phyloP scores from a whole-genome alignment of 2,113 vertebrate genomes.

The Rhinichthys klamathensis region DNA sequence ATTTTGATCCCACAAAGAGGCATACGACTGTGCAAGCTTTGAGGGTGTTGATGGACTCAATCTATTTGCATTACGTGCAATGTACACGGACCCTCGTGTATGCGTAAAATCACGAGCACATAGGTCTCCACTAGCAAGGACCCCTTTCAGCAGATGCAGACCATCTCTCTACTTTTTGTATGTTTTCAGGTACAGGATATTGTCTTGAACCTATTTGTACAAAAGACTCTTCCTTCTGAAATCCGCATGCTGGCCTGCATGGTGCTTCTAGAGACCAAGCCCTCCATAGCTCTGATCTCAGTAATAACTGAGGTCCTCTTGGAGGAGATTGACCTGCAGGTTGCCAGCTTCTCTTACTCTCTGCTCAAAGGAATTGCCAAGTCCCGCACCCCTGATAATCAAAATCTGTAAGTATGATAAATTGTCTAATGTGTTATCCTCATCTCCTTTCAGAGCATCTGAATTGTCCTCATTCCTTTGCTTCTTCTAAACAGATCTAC shows the following conservation, averaged over 20 bases:
- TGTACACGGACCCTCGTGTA: too few species aligned
- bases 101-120: neutral
- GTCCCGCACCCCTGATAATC: slow-evolving; percentile 74
- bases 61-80: too few species aligned
- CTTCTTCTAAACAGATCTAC: slow-evolving; percentile 67
- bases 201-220: slow-evolving; percentile 74
- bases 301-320: slow-evolving; percentile 72
- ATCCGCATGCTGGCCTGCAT: slow-evolving; percentile 79
- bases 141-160: neutral
- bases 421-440: neutral
- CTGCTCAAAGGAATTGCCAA: slow-evolving; percentile 76
- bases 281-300: slow-evolving; percentile 75
- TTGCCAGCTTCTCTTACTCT: slow-evolving; percentile 82
- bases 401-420: slow-evolving; percentile 77
- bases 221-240: slow-evolving; percentile 68
- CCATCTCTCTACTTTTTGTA: neutral
- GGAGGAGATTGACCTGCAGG: slow-evolving; percentile 77
- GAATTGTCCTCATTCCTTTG: slow-evolving; percentile 9
- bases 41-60: too few species aligned
- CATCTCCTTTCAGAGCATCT: neutral
- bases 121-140: neutral
- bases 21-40: too few species aligned
- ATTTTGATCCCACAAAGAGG: too few species aligned
- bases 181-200: slow-evolving; percentile 80
- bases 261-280: slow-evolving; percentile 81